These are phyloP conservation scores for Deroptyus accipitrinus DNA, from an alignment of 2,113 vertebrate genomes.

Conservation along the genomic window DNA sequence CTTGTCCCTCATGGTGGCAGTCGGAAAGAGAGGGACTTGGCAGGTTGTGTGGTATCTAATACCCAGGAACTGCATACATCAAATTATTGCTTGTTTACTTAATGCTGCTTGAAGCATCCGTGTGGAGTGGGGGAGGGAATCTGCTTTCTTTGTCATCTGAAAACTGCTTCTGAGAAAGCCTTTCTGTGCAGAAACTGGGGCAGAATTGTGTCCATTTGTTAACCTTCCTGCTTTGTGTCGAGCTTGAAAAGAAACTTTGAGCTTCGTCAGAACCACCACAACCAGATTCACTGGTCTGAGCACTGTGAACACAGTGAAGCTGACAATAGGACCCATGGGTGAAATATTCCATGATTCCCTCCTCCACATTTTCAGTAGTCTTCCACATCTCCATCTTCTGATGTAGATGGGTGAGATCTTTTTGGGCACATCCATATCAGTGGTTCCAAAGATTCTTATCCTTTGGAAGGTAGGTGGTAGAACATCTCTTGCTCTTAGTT, in stretches of 20 bases:
- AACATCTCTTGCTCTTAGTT: background rate
- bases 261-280: background rate
- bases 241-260: background rate
- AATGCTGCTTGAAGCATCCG: background rate
- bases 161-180: background rate
- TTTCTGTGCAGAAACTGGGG: background rate
- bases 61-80: background rate
- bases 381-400: background rate
- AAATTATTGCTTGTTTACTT: background rate
- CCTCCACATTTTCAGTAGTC: background rate
- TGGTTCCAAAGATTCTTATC: background rate
- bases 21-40: background rate
- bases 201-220: background rate
- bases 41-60: background rate
- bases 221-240: background rate
- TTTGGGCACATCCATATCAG: background rate
- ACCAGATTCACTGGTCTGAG: background rate
- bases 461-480: background rate
- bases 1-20: background rate
- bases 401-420: background rate
- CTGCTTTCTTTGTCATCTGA: background rate
- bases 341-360: background rate
- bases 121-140: background rate
- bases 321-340: background rate
- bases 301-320: background rate